These are phyloP conservation scores for Metellina segmentata DNA, from an alignment of 2,888 invertebrate genomes.

Conservation along the genomic window DNA sequence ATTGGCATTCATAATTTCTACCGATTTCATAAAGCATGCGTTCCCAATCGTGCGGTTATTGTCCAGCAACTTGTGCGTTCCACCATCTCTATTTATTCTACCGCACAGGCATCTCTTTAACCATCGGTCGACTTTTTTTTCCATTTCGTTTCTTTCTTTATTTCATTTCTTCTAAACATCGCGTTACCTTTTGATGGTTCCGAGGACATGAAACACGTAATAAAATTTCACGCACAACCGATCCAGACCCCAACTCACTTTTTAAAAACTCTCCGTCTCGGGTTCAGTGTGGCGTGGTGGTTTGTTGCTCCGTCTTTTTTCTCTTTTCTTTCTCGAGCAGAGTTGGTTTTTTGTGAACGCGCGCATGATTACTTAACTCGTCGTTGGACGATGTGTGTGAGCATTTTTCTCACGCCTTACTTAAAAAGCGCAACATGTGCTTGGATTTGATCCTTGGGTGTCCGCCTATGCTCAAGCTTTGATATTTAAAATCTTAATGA, in stretches of 20 bases:
- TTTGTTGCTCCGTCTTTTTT: background rate
- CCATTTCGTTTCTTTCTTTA: background rate
- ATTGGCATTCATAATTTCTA: conserved; percentile 3
- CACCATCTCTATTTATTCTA: background rate
- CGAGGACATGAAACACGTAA: conserved; percentile 38
- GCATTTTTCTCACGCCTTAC: too few relatives aligned
- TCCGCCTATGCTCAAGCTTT: too few relatives aligned
- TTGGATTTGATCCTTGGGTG: too few relatives aligned
- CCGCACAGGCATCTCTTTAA: background rate
- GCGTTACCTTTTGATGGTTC: background rate
- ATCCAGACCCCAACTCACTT: conserved; percentile 21
- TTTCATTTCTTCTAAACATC: background rate
- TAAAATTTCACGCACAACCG: conserved; percentile 58
- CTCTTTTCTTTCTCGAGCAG: background rate
- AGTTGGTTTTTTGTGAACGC: background rate
- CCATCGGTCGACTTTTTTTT: background rate
- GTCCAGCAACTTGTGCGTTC: conserved; percentile 50
- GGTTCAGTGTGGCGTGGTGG: background rate
- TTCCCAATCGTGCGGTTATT: background rate
- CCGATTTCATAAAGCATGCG: background rate
- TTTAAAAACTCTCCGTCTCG: background rate
- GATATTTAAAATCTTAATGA: too few relatives aligned
- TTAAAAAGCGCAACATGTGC: too few relatives aligned
- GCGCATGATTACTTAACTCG: conserved; percentile 56
- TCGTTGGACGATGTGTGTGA: too few relatives aligned